These are phyloP conservation scores for Leptocoma aspasia DNA, from an alignment of 2,113 vertebrate genomes.

Conservation along the genomic window DNA sequence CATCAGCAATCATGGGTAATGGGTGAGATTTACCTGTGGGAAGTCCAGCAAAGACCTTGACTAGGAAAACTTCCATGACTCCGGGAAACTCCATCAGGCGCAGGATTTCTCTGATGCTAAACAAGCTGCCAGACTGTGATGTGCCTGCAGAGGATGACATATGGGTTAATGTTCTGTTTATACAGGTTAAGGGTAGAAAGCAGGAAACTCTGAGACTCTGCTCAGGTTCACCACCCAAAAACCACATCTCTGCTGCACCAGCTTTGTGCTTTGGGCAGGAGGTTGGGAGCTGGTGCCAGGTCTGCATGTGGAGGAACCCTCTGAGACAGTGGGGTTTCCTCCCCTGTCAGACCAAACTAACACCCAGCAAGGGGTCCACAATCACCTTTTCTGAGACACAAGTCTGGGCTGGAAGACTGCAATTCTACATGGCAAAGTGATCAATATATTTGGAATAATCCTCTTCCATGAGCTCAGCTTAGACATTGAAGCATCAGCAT, in stretches of 20 bases:
- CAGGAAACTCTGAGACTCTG: neutral
- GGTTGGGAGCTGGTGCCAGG: neutral
- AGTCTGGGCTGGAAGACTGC: neutral
- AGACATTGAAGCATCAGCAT: neutral
- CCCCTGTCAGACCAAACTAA: neutral
- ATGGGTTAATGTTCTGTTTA: neutral
- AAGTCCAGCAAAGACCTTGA: constrained; percentile 85
- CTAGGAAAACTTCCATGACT: constrained; percentile 78
- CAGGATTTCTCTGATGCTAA: constrained; percentile 82
- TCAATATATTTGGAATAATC: neutral
- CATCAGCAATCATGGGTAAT: neutral
- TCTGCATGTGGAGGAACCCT: neutral
- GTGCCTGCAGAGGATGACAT: constrained; percentile 14
- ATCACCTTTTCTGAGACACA: neutral
- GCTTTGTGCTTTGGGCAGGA: neutral
- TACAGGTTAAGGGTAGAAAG: neutral
- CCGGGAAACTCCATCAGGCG: constrained; percentile 83
- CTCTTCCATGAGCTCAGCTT: neutral
- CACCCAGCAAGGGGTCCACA: neutral
- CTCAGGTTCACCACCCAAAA: neutral
- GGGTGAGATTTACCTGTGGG: constrained; percentile 80
- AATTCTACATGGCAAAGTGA: neutral
- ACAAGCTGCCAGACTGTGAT: constrained; percentile 67
- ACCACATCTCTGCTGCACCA: neutral
- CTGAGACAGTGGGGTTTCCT: neutral